Conservation (phyloP, 2,113 vertebrate genomes). For the Prionailurus viverrinus region DNA sequence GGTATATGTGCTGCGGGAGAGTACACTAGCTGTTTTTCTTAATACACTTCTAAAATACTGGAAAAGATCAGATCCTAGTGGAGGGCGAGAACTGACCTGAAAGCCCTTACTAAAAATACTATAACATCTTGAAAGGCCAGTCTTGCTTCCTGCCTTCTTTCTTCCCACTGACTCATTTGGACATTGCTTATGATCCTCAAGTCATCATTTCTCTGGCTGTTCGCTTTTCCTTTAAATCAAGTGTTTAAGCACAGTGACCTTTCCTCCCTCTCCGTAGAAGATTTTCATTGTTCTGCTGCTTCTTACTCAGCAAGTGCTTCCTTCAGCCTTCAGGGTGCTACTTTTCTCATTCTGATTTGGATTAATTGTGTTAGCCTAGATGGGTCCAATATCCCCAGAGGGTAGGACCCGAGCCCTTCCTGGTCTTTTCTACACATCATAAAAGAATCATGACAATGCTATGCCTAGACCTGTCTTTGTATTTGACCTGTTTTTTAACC, state of each 20-base stretch:
- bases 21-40: background rate
- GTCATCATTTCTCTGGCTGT: slow-evolving; percentile 6
- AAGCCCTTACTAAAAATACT: slow-evolving; percentile 19
- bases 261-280: background rate
- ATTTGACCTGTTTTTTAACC: background rate
- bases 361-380: background rate
- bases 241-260: background rate
- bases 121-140: background rate
- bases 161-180: background rate
- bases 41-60: slow-evolving; percentile 14
- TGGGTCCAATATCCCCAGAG: background rate
- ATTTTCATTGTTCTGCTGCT: background rate
- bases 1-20: too few species aligned
- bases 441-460: slow-evolving; percentile 14
- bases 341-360: slow-evolving; percentile 40
- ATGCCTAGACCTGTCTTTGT: background rate
- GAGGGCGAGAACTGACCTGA: background rate
- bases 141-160: slow-evolving; percentile 17
- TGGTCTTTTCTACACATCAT: background rate
- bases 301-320: background rate
- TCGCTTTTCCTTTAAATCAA: slow-evolving; percentile 25
- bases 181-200: background rate
- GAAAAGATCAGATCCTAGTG: background rate
- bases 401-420: background rate
- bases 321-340: background rate